A percentile compares a stretch with the other conserved stretches of the same genome.
phyloP scores from a whole-genome alignment of 2,113 vertebrate genomes.

The Tetrao urogallus region DNA sequence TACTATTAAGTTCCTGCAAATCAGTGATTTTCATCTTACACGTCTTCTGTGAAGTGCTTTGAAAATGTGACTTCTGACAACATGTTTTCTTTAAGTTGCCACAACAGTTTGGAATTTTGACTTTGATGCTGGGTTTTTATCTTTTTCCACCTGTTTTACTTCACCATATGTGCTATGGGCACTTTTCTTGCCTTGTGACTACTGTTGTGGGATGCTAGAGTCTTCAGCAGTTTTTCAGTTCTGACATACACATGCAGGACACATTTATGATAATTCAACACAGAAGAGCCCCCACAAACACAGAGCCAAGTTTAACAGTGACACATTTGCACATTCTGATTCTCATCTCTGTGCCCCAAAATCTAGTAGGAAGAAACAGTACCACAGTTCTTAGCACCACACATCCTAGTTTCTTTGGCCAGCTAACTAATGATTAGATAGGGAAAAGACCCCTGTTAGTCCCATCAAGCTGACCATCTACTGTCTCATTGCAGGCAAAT shows the following conservation, averaged over 20 bases:
- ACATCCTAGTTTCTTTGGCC: not conserved
- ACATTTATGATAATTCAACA: not conserved
- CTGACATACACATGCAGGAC: not conserved
- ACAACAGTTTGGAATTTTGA: not conserved
- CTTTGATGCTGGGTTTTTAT: not conserved
- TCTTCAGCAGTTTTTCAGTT: not conserved
- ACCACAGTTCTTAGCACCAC: not conserved
- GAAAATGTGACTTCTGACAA: not conserved
- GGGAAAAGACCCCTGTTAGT: not conserved
- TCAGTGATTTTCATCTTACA: not conserved
- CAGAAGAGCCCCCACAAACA: not conserved
- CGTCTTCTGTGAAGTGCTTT: not conserved
- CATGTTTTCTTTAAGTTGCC: not conserved
- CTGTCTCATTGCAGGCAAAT: not conserved
- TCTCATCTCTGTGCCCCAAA: not conserved
- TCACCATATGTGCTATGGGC: not conserved
- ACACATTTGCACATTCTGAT: not conserved
- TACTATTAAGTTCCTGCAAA: not conserved
- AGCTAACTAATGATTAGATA: not conserved
- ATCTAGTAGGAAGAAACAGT: not conserved
- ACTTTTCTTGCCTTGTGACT: not conserved
- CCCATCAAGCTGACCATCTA: not conserved
- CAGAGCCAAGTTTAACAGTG: fast-evolving
- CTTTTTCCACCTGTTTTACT: not conserved
- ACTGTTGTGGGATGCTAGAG: not conserved